These are phyloP conservation scores for Tetanocera ferruginea DNA, from an alignment of 2,888 invertebrate genomes.

Conservation along the genomic window DNA sequence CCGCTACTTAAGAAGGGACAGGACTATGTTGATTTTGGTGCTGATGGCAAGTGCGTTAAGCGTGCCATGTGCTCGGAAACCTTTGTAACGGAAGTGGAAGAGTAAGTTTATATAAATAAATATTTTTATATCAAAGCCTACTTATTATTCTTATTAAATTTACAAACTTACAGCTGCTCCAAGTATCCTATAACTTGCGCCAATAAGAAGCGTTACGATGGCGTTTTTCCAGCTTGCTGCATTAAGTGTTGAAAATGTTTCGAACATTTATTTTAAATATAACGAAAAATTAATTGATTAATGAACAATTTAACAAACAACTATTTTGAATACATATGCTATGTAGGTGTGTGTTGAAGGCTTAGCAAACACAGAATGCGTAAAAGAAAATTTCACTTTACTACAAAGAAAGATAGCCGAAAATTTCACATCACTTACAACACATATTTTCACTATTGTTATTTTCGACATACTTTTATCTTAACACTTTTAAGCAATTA, in stretches of 20 bases:
- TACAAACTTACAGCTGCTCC: slow-evolving; percentile 51
- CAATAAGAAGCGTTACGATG: slow-evolving; percentile 61
- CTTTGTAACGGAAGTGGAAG: slow-evolving; percentile 58
- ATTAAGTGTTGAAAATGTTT: slow-evolving; percentile 57
- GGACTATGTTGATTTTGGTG: slow-evolving; percentile 63
- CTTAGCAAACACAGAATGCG: too few relatives aligned
- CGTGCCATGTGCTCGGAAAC: slow-evolving; percentile 61
- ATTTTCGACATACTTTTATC: too few relatives aligned
- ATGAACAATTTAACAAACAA: too few relatives aligned
- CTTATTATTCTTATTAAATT: not conserved
- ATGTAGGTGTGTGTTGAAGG: too few relatives aligned
- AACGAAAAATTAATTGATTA: too few relatives aligned
- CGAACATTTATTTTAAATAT: too few relatives aligned
- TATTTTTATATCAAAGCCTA: not conserved
- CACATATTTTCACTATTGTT: too few relatives aligned
- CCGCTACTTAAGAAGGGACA: slow-evolving; percentile 57
- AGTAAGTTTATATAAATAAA: slow-evolving; percentile 55
- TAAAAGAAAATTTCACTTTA: too few relatives aligned
- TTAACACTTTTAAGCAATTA: too few relatives aligned
- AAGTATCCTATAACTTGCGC: slow-evolving; percentile 57
- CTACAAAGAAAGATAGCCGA: too few relatives aligned
- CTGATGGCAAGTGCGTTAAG: slow-evolving; percentile 62
- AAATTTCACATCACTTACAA: too few relatives aligned
- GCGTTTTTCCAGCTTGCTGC: slow-evolving; percentile 65
- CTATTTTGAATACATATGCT: too few relatives aligned